Evolutionary conservation across 2,797 vertebrate species (phyloP).

Genomic region (Chiloscyllium punctatum): DNA sequence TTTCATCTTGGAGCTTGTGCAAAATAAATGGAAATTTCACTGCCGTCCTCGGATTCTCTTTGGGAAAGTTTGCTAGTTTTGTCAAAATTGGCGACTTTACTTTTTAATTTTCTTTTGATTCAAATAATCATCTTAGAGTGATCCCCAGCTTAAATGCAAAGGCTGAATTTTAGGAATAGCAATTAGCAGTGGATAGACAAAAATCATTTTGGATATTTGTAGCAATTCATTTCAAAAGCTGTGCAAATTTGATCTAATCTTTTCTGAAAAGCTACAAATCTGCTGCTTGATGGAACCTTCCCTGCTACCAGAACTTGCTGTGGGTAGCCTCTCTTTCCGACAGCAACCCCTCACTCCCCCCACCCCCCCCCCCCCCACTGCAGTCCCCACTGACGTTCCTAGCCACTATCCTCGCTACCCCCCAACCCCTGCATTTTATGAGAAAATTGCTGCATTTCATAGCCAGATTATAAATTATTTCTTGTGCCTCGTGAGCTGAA

Average conservation of each 20-base stretch:
- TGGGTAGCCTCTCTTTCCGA: not conserved
- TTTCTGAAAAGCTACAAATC: not conserved
- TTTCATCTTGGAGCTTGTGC: not conserved
- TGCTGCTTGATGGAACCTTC: not conserved
- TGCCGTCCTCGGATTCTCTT: not conserved
- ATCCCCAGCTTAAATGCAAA: not conserved
- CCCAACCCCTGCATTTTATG: slow-evolving; percentile 40
- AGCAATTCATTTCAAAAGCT: not conserved
- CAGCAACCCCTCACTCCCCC: not conserved
- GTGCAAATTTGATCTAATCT: not conserved
- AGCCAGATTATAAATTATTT: slow-evolving; percentile 61
- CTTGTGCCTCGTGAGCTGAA: slow-evolving; percentile 48
- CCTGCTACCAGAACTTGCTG: not conserved
- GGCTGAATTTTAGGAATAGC: not conserved
- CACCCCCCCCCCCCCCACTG: too few species aligned
- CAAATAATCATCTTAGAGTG: not conserved
- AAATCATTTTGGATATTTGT: not conserved
- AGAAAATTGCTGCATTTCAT: slow-evolving; percentile 54
- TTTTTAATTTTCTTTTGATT: not conserved
- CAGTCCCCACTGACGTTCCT: too few species aligned
- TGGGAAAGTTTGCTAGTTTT: not conserved
- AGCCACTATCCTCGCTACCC: too few species aligned
- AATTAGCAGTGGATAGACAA: not conserved
- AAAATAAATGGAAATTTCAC: slow-evolving; percentile 21
- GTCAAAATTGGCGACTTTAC: not conserved